Evolutionary conservation across 2,113 vertebrate species (phyloP).

Genomic region (Hippocampus barbouri): DNA sequence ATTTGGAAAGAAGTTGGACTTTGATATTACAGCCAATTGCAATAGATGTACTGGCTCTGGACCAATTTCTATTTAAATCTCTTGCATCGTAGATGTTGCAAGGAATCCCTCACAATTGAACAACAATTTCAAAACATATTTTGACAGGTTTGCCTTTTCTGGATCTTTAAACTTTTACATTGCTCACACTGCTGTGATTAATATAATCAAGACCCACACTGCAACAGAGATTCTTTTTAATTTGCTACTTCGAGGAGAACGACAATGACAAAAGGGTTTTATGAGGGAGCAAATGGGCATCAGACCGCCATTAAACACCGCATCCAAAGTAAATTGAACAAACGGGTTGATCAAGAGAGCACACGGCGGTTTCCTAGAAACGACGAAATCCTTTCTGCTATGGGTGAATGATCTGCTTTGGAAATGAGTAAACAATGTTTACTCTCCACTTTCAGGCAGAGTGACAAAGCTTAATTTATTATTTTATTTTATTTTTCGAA

Average conservation of each 20-base stretch:
- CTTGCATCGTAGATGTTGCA: background rate
- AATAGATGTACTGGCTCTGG: too few species aligned
- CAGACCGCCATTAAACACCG: constrained; percentile 19
- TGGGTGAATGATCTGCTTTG: constrained; percentile 12
- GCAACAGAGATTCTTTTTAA: background rate
- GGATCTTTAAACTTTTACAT: background rate
- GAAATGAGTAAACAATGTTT: constrained; percentile 29
- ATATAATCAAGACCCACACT: background rate
- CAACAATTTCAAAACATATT: background rate
- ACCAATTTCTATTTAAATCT: background rate
- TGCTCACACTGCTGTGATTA: constrained; percentile 1
- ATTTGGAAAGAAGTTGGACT: too few species aligned
- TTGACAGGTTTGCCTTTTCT: background rate
- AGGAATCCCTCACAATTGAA: background rate
- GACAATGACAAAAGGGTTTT: constrained; percentile 9
- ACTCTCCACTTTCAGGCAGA: constrained; percentile 12
- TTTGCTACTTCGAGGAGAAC: constrained; percentile 4
- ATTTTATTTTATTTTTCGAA: background rate
- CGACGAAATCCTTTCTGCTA: constrained; percentile 20
- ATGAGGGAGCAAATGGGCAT: constrained; percentile 12
- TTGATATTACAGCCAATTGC: too few species aligned
- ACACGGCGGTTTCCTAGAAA: constrained; percentile 25
- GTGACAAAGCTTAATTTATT: background rate
- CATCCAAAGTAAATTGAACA: constrained; percentile 34
- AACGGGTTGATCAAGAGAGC: constrained; percentile 40